Conservation (phyloP, 2,797 vertebrate species). For the Neosilurus hyrtlii region DNA sequence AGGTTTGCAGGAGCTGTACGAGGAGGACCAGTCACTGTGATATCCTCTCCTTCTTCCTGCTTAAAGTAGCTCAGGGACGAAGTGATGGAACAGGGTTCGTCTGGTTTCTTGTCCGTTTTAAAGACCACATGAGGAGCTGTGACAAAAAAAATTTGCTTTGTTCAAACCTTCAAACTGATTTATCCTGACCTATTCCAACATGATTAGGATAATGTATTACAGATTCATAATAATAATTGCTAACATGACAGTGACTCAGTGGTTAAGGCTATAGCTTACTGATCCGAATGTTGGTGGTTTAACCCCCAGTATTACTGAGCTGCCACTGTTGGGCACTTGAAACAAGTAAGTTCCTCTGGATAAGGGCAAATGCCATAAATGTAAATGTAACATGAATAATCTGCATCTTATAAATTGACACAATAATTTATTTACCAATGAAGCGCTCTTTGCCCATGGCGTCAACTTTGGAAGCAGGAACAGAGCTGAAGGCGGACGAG, state of each 20-base stretch:
- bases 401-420: neutral
- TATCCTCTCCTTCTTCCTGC: slow-evolving; percentile 68
- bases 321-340: too few relatives aligned
- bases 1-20: slow-evolving; percentile 86
- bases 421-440: slow-evolving; percentile 70
- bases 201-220: neutral
- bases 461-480: slow-evolving; percentile 84
- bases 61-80: slow-evolving; percentile 85
- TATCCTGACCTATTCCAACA: neutral
- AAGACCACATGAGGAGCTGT: slow-evolving; percentile 87
- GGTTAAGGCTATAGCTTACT: too few relatives aligned
- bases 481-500: slow-evolving; percentile 81
- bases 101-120: slow-evolving; percentile 82
- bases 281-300: too few relatives aligned
- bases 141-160: neutral
- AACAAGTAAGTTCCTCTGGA: too few relatives aligned
- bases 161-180: neutral
- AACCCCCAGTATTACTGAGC: too few relatives aligned
- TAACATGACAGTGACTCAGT: neutral
- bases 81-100: slow-evolving; percentile 91
- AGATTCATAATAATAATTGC: neutral
- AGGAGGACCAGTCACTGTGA: slow-evolving; percentile 76
- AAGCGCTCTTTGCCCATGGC: slow-evolving; percentile 85
- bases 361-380: too few relatives aligned
- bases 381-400: neutral